Conservation (phyloP, 2,113 vertebrate species). For the Burhinus oedicnemus region DNA sequence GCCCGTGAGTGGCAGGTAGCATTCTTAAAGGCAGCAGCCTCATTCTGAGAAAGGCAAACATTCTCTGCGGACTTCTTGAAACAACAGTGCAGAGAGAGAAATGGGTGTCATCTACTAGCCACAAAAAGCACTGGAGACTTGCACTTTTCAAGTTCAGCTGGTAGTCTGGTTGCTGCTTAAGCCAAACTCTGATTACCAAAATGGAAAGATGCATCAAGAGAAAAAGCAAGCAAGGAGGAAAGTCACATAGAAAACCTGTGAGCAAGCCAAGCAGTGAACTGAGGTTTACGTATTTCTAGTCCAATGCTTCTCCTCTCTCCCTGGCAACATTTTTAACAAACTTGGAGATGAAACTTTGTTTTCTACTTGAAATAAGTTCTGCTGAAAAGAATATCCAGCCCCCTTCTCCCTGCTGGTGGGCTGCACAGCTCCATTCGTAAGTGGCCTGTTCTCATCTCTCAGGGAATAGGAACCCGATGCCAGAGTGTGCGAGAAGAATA, state of each 20-base stretch:
- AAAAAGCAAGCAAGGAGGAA: neutral
- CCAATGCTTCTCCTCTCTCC: neutral
- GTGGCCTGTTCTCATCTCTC: neutral
- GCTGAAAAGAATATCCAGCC: neutral
- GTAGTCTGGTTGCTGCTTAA: neutral
- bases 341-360: neutral
- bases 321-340: neutral
- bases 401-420: neutral
- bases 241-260: neutral
- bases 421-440: neutral
- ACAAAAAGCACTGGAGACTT: neutral
- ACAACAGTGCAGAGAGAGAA: neutral
- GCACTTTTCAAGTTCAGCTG: neutral
- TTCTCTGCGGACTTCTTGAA: neutral
- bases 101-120: neutral
- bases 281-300: fast-evolving
- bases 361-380: neutral
- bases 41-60: neutral
- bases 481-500: neutral
- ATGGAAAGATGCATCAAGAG: neutral
- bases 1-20: neutral
- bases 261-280: neutral
- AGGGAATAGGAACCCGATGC: neutral
- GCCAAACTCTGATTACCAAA: neutral
- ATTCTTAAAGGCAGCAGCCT: neutral